Percentiles rank a stretch among this genome's conserved stretches.
Evolutionary conservation across 2,113 vertebrate genomes (phyloP).

Genomic region (Microtus richardsoni): DNA sequence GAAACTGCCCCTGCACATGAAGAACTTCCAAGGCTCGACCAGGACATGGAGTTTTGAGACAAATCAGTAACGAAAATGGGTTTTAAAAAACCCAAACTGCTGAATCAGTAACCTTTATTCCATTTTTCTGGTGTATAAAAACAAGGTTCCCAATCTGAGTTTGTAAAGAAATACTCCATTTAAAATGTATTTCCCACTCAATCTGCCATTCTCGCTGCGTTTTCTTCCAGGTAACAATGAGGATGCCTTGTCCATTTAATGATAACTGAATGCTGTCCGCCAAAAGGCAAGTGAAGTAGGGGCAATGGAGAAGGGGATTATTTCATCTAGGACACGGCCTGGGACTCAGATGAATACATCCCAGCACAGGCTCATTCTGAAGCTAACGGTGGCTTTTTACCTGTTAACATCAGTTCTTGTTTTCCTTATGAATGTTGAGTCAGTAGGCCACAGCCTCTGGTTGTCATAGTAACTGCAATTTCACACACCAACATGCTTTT

Average conservation of each 20-base stretch:
- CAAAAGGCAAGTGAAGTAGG: neutral
- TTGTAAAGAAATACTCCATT: constrained; percentile 2
- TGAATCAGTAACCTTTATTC: constrained; percentile 12
- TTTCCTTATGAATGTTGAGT: constrained; percentile 51
- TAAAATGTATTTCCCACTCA: constrained; percentile 39
- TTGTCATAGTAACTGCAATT: constrained; percentile 78
- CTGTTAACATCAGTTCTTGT: constrained; percentile 72
- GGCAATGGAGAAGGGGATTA: neutral
- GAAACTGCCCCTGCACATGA: neutral
- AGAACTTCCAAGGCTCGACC: constrained; percentile 2
- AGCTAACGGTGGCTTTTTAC: constrained; percentile 55
- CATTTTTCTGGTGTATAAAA: neutral
- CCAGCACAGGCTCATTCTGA: neutral
- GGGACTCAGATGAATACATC: constrained; percentile 23
- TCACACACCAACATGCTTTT: constrained; percentile 74
- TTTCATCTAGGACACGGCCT: neutral
- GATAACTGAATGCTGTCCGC: neutral
- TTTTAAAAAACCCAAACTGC: neutral
- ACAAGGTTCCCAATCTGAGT: neutral
- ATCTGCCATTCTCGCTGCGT: neutral
- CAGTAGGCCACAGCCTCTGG: constrained; percentile 70
- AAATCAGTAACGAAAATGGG: constrained; percentile 29
- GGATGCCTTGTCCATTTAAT: constrained; percentile 2
- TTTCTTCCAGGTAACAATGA: constrained; percentile 7
- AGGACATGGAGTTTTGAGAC: neutral